Evolutionary conservation across 64 coral and sea anemone genomes (phyloP), one percentile per base, ranked within the genome.

Genomic region (Montipora capricornis): DNA sequence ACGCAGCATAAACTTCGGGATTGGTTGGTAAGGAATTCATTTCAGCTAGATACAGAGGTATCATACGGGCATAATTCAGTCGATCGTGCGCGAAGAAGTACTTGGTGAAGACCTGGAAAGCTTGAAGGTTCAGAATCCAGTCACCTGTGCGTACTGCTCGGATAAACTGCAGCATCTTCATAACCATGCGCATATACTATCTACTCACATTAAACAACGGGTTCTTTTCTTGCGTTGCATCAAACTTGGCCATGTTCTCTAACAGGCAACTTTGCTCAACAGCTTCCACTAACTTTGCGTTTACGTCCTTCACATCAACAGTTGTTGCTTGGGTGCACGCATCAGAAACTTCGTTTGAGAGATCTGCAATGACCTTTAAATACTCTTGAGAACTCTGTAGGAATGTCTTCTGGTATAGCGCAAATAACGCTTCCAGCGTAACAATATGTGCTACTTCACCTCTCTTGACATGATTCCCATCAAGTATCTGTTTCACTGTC

Each of bases 401-500:
- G 47, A 91, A 82, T 14, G 75, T 81, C 45, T 93, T 26, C 73
- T 60, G 81, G 15, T 87, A 87, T 7, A 79, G 73, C 1, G 46
- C 12, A 24, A 84, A 93, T 67, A 87, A 5, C 5, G 91, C 91
- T 78, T 93, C 71, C 1, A 87, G 45, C 8, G 79, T 92, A 37
- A 84, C 80, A 49, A 78, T 48, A 68, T 93, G 91, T 2, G 91
- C 91, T 0, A 7, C 49, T 68, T 91, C 69, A 19, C 78, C 78
- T 81, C 26, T 29, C 26, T 29, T 29, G 77, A 91, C 89, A 58
- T 91, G 78, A 37, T 73, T 82, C 16, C 89, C 89, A 0, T 82
- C 61, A 11, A 91, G 47, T 44, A 92, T 93, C 20, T 93, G 91
- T 87, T 87, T 86, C 17, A 93, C 91, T 68, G 76, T 94, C 20